Base-by-base conservation (phyloP, 2,113 vertebrate species). In the Seriola rivoliana region DNA sequence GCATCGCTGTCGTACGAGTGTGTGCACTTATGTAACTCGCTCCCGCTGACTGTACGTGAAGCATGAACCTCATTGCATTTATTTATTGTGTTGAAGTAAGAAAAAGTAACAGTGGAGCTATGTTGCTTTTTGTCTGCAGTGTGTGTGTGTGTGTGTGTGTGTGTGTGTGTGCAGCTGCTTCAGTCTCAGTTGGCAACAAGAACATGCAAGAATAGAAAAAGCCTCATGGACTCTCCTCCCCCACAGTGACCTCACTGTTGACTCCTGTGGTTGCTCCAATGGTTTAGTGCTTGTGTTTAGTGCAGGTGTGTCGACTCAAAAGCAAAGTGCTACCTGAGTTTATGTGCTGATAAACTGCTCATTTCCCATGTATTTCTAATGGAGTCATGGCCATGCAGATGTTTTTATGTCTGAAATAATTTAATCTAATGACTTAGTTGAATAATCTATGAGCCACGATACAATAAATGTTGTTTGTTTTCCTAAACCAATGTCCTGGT, bases 1-100 rank as follows among this genome's bases (percentile, higher is more conserved):
- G 69, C 38, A 78, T 77, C 23, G 36, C 69, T 68, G 75, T 23
- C 52, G 44, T 58, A 60, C 60, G 38, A 82, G 55, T 57, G 69
- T 68, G 78, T 81, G 87, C 76, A 89, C 85, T 89, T 55, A 73
- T 89, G 90, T 84, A 88, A 85, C 70, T 57, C 70, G 64, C 71
- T 66, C 8, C 68, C 66, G 60, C 69, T 58, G 76, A 66, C 71
- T 80, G 73, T 78, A 58, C 81, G 82, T 63, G 78, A 85, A 83
- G 87, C 82, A 87, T 74, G 78, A 34, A 71, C 72, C 48, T 78
- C 48, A 55, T 38, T 72, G 44, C 67, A 34, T 19, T 50, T 80
- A 23, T 70, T 57, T 71, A 55, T 57, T 71, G 14, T 40, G 44
- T 63, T 68, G 21, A 66, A n/a, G n/a, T 21, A 0, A 29, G 50